These are phyloP conservation scores for Nematolebias whitei DNA, from an alignment of 2,113 vertebrate genomes.

Conservation along the genomic window DNA sequence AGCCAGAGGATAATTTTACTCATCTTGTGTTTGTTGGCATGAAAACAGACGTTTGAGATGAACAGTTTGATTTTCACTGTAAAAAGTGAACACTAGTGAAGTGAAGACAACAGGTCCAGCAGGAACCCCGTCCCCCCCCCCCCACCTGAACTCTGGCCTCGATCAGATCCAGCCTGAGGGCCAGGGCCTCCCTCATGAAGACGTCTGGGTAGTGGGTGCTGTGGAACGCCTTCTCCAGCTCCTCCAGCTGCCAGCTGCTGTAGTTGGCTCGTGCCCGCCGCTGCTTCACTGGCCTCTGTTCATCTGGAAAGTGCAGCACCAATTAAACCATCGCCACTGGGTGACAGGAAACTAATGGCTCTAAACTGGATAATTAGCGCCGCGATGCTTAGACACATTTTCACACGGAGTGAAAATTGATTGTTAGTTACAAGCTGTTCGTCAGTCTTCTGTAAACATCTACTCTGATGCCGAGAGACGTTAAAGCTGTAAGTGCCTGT, in stretches of 20 bases:
- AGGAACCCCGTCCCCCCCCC: neutral
- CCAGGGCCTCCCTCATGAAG: constrained; percentile 87
- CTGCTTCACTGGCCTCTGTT: constrained; percentile 85
- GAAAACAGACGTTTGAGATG: neutral
- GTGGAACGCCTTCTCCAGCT: constrained; percentile 86
- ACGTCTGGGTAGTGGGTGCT: constrained; percentile 86
- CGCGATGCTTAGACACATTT: constrained; percentile 78
- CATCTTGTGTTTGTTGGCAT: neutral
- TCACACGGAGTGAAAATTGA: constrained; percentile 80
- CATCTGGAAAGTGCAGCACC: constrained; percentile 81
- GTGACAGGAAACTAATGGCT: constrained; percentile 82
- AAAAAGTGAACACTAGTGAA: constrained; percentile 6
- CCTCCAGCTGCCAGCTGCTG: constrained; percentile 89
- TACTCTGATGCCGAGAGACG: constrained; percentile 61
- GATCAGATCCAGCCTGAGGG: constrained; percentile 85
- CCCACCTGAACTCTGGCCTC: constrained; percentile 85
- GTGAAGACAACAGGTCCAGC: constrained; percentile 5
- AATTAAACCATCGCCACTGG: constrained; percentile 79
- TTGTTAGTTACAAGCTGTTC: constrained; percentile 84
- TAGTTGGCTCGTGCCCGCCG: constrained; percentile 87
- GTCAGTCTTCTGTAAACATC: constrained; percentile 82
- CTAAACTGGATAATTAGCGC: constrained; percentile 81
- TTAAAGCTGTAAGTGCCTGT: constrained; percentile 44
- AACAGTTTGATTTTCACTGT: constrained; percentile 7
- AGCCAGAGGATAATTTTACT: too few relatives aligned